These are phyloP conservation scores for Heliangelus exortis DNA, from an alignment of 2,797 vertebrate species.

Conservation along the genomic window DNA sequence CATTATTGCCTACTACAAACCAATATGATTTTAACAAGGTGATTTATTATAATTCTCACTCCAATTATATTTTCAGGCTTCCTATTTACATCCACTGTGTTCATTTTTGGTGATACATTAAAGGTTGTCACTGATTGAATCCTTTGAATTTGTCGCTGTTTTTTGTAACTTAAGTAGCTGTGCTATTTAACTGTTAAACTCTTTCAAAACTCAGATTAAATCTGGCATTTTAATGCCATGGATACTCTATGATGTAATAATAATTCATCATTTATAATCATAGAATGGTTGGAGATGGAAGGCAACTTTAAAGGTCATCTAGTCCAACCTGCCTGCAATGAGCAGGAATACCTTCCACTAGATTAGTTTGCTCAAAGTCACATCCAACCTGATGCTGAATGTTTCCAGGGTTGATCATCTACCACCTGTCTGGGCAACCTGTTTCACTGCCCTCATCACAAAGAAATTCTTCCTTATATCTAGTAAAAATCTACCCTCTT, in stretches of 20 bases:
- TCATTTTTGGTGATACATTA: neutral
- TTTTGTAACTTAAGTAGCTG: neutral
- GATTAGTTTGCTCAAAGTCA: too few species aligned
- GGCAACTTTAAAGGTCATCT: too few species aligned
- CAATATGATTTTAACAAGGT: neutral
- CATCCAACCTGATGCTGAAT: too few species aligned
- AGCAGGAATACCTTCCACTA: too few species aligned
- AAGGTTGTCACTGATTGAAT: neutral
- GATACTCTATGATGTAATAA: neutral
- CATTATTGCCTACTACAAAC: neutral
- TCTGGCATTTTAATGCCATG: neutral
- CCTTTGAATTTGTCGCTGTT: neutral
- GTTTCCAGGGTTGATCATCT: too few species aligned
- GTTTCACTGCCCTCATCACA: too few species aligned
- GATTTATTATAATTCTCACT: neutral
- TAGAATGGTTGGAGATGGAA: too few species aligned
- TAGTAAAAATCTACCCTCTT: too few species aligned
- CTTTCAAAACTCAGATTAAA: neutral
- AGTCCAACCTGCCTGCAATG: too few species aligned
- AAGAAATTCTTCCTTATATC: too few species aligned
- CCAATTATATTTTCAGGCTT: neutral
- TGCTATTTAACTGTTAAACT: neutral
- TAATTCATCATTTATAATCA: neutral
- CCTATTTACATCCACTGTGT: neutral
- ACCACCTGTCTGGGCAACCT: too few species aligned